Base-by-base conservation (phyloP, 2,113 vertebrate genomes). In the Meriones unguiculatus region DNA sequence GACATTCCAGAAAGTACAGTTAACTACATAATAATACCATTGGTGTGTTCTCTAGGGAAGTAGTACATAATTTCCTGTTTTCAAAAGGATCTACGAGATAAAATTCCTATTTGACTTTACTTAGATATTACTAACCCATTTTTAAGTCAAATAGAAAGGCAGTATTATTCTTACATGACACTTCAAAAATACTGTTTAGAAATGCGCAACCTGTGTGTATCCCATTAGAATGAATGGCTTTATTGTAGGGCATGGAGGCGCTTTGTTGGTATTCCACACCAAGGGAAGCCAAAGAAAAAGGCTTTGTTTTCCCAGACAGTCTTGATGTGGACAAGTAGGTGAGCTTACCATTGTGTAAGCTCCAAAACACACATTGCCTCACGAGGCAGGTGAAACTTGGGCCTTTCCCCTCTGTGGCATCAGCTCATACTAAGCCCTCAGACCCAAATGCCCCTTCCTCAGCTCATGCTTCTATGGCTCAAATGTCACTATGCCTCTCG, bases 251-350 rank as follows among this genome's bases (percentile, higher is more conserved):
- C 8, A 50, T 46, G 1, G 75, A 85, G 87, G 64, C 75, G 94
- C 38, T 76, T 94, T 50, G 38, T 75, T 52, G 54, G 91, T 28
- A 93, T n/a, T 70, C 78, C 28, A 93, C 57, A 82, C 28, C 65
- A 89, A 96, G 80, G 54, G 76, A 90, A 52, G 54, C 30, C 54
- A 87, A 89, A 97, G 54, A 85, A 91, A 70, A 81, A 85, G 59
- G 57, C 88, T 96, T n/a, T 92, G 75, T 91, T 76, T 92, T 65
- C 70, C 86, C 46, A 90, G 46, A 73, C 78, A 59, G 46, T 35
- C 65, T 87, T 85, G 81, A 93, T 75, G 54, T 78, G 93, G 76
- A 92, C 82, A 80, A 92, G 80, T 25, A 9, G 73, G 32, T 67
- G 80, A 72, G 41, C 81, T 88, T 54, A 64, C 82, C 69, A 38